Base-by-base conservation (phyloP, 2,888 invertebrate genomes). In the Miltochrista miniata region DNA sequence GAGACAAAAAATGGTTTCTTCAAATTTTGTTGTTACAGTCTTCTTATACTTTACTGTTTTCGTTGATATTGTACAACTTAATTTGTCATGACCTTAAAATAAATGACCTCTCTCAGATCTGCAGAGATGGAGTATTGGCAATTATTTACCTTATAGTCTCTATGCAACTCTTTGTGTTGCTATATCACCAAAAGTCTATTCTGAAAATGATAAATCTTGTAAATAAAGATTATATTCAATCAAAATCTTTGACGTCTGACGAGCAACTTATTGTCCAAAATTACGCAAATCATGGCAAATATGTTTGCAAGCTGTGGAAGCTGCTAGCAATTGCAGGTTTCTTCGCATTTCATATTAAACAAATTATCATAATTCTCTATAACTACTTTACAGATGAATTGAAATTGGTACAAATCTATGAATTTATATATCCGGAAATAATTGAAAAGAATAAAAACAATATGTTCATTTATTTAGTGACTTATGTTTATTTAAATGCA, bases 221-320 rank as follows among this genome's bases (percentile, higher is more conserved):
- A 5, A 71, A 76, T 10, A 48, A 46, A 7, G 82, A 84, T 54
- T 85, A 68, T 42, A 48, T 53, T 7, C 31, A 15, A 0, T 61
- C 66, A 0, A 48, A 58, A 18, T 10, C 48, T 0, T 52, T 73
- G 4, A n/a, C 67, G 0, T 3, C 35, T 0, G 43, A 62, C 0
- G 79, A 82, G 40, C 62, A 64, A 41, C 38, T 57, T 0, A 45
- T 81, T 0, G 50, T 81, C 0, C 12, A 52, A 2, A 44, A 69
- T 10, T 78, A 70, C 43, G 67, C 70, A 0, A 51, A 56, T 7
- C 61, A 61, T 42, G 76, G 76, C 1, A 15, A 50, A 2, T 52
- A 46, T 31, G 61, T 83, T 1, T 58, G 64, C 18, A 72, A 69
- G 36, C 52, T 74, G 10, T 84, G 82, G 82, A 9, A 73, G 0